Evolutionary conservation across 2,888 invertebrate species (phyloP).

Genomic region (Lapara coniferarum): DNA sequence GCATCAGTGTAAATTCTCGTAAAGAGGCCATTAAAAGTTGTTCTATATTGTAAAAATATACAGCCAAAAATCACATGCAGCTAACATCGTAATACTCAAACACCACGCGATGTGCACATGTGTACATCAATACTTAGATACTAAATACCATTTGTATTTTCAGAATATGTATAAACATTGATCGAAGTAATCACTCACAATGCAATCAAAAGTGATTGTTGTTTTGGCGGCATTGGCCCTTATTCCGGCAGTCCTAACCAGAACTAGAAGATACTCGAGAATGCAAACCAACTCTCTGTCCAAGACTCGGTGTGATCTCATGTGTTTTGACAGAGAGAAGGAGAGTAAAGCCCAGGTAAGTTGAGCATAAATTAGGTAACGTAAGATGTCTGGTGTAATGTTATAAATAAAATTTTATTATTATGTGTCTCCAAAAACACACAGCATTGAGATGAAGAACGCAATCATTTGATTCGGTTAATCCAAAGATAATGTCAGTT

Average conservation of each 20-base stretch:
- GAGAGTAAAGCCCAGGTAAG: constrained; percentile 69
- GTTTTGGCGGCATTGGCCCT: constrained; percentile 54
- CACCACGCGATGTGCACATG: too few relatives aligned
- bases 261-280: constrained; percentile 66
- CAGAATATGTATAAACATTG: constrained; percentile 30
- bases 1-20: too few relatives aligned
- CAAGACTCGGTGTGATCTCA: constrained; percentile 85
- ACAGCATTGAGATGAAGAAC: too few relatives aligned
- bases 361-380: neutral
- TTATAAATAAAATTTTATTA: too few relatives aligned
- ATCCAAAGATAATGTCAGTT: too few relatives aligned
- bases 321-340: constrained; percentile 76
- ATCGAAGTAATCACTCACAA: constrained; percentile 40
- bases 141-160: neutral
- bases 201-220: constrained; percentile 58
- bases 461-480: too few relatives aligned
- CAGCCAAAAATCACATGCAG: too few relatives aligned
- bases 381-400: neutral
- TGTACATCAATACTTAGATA: neutral
- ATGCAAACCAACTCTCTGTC: constrained; percentile 79
- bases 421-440: too few relatives aligned
- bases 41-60: too few relatives aligned
- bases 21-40: too few relatives aligned
- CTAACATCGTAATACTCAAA: too few relatives aligned
- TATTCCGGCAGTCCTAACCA: constrained; percentile 54